Conservation (phyloP, 1,140 invertebrate genomes). For the Wasmannia auropunctata region DNA sequence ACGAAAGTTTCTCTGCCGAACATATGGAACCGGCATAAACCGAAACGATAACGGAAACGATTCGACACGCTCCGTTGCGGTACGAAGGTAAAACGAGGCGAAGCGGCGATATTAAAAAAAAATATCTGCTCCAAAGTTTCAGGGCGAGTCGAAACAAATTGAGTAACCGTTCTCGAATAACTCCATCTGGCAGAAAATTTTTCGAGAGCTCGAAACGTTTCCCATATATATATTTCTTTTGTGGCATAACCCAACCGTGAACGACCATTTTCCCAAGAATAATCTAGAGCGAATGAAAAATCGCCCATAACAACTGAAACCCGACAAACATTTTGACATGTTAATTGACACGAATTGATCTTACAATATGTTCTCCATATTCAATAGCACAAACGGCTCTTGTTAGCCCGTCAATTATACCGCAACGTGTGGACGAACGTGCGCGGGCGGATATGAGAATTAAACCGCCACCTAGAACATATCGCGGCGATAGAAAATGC, state of each 20-base stretch:
- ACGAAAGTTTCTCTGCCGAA: neutral
- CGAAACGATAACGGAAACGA: conserved; percentile 42
- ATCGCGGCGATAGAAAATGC: conserved; percentile 47
- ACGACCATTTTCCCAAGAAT: neutral
- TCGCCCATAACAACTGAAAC: neutral
- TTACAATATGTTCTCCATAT: neutral
- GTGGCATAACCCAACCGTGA: neutral
- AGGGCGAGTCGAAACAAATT: neutral
- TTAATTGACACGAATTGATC: conserved; percentile 8
- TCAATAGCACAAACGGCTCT: neutral
- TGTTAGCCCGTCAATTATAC: conserved; percentile 1
- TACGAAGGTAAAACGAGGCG: conserved; percentile 1
- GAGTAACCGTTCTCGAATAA: conserved; percentile 12
- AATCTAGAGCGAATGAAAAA: neutral
- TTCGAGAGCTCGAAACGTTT: neutral
- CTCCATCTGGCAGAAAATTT: conserved; percentile 16
- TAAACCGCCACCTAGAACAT: neutral
- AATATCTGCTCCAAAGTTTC: conserved; percentile 18
- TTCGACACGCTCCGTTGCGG: conserved; percentile 36
- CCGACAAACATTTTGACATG: neutral
- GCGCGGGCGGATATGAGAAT: neutral
- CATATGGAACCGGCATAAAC: conserved; percentile 25
- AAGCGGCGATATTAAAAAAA: conserved; percentile 28
- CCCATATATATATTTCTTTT: neutral
- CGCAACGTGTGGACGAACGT: neutral